These are phyloP conservation scores for Pterophyllum scalare DNA, from an alignment of 2,113 vertebrate genomes.

Conservation along the genomic window DNA sequence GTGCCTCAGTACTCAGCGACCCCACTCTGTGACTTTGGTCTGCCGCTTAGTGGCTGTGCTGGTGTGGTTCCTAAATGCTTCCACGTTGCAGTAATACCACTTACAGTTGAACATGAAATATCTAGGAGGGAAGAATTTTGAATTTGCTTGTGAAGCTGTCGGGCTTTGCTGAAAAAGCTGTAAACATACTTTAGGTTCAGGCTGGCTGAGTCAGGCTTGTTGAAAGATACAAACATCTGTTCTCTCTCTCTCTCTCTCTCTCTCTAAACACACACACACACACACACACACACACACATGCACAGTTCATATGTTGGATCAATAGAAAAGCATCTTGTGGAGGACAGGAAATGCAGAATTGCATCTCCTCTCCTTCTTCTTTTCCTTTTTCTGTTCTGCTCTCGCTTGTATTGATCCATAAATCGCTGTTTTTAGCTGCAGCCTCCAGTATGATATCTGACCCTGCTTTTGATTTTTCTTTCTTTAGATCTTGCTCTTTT, in stretches of 20 bases:
- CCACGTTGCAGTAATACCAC: background rate
- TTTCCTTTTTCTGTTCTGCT: slow-evolving; percentile 24
- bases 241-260: background rate
- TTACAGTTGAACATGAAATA: background rate
- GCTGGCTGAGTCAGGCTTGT: slow-evolving; percentile 23
- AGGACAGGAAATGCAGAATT: slow-evolving; percentile 47
- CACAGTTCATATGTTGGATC: slow-evolving; percentile 27
- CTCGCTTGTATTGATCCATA: slow-evolving; percentile 54
- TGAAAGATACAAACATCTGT: slow-evolving; percentile 1
- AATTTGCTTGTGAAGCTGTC: background rate
- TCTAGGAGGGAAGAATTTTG: background rate
- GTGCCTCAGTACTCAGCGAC: background rate
- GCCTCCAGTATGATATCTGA: slow-evolving; percentile 41
- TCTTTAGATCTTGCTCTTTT: background rate
- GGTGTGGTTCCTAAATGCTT: background rate
- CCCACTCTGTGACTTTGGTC: slow-evolving; percentile 5
- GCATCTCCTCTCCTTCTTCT: slow-evolving; percentile 12
- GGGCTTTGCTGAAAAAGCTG: background rate
- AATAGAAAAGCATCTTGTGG: slow-evolving; percentile 23
- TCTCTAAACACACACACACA: background rate
- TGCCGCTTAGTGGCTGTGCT: background rate
- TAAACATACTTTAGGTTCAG: background rate
- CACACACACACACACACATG: background rate
- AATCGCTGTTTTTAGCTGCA: slow-evolving; percentile 52
- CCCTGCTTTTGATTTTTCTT: background rate